Base-by-base conservation (phyloP, 2,888 invertebrate genomes). In the Hypsopygia costalis region DNA sequence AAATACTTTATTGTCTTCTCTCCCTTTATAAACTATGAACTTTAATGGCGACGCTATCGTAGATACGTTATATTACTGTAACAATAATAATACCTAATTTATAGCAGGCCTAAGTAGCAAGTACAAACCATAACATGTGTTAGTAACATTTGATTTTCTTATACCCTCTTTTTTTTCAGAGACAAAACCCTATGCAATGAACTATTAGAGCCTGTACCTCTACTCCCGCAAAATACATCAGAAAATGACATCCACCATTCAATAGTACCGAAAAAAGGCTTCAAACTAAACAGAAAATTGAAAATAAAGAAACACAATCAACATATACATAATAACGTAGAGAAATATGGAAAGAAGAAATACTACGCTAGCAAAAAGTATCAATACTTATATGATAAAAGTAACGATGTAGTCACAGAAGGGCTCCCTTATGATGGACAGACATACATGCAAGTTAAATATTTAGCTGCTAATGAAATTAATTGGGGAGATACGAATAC, bases 381-480 rank as follows among this genome's bases (percentile, higher is more conserved):
- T 25, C 61, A 71, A 3, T 63, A 62, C 31, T 48, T 65, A 12
- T 55, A 62, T 35, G 63, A 62, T 8, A 68, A 63, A 41, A 66
- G 61, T 20, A 80, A 78, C 25, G 79, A 81, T 1, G 67, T 81
- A 0, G 48, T 62, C 20, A 81, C 80, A 0, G 81, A 76, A 8
- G 61, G 55, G 0, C 79, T 80, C 3, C 49, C 48, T 2, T 85
- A 87, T 34, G 82, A 80, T 12, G 85, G 83, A 32, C 75, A 73
- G 43, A 87, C 85, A 8, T 86, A 86, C 45, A 86, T 88, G 81
- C 87, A 88, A 78, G 89, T 76, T 42, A 90, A 79, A 65, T 91
- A 70, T 76, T 66, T 72, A 48, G 72, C 75, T 42, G 63, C 75
- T 0, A 80, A 79, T 36, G 83, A 86, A 35, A 75, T 86, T 0